Evolutionary conservation across 2,888 invertebrate genomes (phyloP), one percentile per base, ranked within the genome.

Genomic region (Stomorhina lunata): DNA sequence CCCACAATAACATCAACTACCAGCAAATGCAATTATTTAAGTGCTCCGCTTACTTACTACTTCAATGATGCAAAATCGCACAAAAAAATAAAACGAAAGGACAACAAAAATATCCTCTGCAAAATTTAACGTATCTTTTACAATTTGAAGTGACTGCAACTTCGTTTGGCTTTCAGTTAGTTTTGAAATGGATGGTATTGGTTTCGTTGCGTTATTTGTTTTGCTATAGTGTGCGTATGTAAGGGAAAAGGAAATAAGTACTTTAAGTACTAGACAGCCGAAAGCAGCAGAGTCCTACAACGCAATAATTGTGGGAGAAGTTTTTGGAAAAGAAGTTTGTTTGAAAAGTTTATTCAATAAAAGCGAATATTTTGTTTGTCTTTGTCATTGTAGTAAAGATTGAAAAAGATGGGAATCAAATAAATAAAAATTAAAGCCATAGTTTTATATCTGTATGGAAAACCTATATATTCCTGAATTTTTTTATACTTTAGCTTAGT

Each of bases 1-100:
- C 72, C 82, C 79, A 82, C 82, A 79, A 79, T 76, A 82, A 59
- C 82, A 79, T 76, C 79, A 76, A 68, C 75, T 71, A 71, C 75
- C 69, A 79, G 75, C 59, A 82, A 79, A 82, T 79, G 79, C 79
- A 82, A 82, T 79, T 82, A 82, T 82, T 79, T 82, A 82, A 82
- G 82, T 82, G 79, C 79, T 75, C 17, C 79, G 22, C 66, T 76
- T 66, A 76, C 68, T 71, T 45, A 45, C 9, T 71, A 57, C 78
- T 65, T 55, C 55, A 73, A 57, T 29, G 55, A 78, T 59, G 69
- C 34, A 73, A 81, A 69, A 37, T 34, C 5, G 4, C 1, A 20
- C 43, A 55, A 25, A 48, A 15, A 59, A 53, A 53, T 32, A 40
- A 50, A 10, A 29, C 53, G 27, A 10, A 48, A 29, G 40, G 12